Evolutionary conservation across 2,797 vertebrate species (phyloP), one percentile per base, ranked within the genome.

Genomic region (Sitta carolinensis): DNA sequence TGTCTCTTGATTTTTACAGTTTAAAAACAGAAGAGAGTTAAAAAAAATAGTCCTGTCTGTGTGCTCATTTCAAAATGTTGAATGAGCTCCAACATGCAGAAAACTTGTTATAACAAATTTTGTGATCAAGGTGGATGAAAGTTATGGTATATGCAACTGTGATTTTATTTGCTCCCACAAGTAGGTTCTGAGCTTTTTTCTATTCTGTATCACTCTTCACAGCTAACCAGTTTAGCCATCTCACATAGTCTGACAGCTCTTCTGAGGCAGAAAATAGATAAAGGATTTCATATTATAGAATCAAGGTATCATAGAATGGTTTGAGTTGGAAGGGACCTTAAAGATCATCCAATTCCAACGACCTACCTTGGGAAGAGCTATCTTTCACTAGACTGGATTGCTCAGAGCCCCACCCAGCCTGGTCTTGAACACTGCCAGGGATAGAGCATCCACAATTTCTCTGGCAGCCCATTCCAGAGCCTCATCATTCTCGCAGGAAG

Each of bases 391-490:
- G 21, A 58, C 21, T 10, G 16, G 21, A 4, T 67, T 61, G 6
- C 26, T 47, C 30, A 42, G 40, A 34, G 20, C 7, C 40, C n/a
- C 7, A 34, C 34, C n/a, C 21, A 45, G 25, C 29, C 29, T 52
- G 25, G 9, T 30, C 18, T 29, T 59, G 68, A 52, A 16, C 14
- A 40, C 3, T 38, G 16, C 12, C 25, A 40, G 51, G 20, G 52
- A 34, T 40, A 25, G 19, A 20, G 6, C 23, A 51, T 15, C 36
- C 38, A 25, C 11, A 40, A 1, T 25, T 45, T 52, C 76, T 59
- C 29, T 52, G 61, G 17, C 11, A 52, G 34, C 23, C 14, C 0
- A 0, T 38, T 51, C 23, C 51, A n/a, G 6, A 25, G 9, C n/a
- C 25, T 52, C 17, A 45, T 4, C 15, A 59, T 15, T 45, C 40